Evolutionary conservation across 1,140 invertebrate genomes (phyloP).

Genomic region (Papilio helenus): DNA sequence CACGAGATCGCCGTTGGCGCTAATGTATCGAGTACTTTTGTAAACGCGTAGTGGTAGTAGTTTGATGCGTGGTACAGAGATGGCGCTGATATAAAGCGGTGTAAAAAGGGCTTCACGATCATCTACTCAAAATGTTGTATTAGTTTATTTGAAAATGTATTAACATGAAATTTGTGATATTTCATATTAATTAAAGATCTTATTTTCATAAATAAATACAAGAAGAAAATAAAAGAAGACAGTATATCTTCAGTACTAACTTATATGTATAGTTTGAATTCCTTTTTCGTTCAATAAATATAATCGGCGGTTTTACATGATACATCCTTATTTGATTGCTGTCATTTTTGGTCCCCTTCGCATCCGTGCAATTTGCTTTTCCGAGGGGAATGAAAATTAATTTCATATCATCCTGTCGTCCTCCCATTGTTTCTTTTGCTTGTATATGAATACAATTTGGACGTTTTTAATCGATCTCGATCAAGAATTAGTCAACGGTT

Average conservation of each 20-base stretch:
- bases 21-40: not conserved
- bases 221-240: no score
- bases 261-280: not conserved
- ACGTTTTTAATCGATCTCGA: not conserved
- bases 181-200: not conserved
- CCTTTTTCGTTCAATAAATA: constrained; percentile 9
- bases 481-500: not conserved
- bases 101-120: not conserved
- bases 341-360: constrained; percentile 47
- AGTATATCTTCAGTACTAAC: not conserved
- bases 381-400: constrained; percentile 43
- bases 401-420: constrained; percentile 44
- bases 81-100: constrained; percentile 22
- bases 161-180: not conserved
- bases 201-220: no score
- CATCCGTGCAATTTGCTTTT: constrained; percentile 40
- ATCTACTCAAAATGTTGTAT: not conserved
- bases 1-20: not conserved
- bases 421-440: not conserved
- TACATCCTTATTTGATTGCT: constrained; percentile 51
- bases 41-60: not conserved
- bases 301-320: constrained; percentile 50
- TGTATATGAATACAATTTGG: not conserved
- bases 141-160: not conserved
- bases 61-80: not conserved